These are phyloP conservation scores for Himantopus leucocephalus DNA, from an alignment of 2,113 vertebrate species.

Conservation along the genomic window DNA sequence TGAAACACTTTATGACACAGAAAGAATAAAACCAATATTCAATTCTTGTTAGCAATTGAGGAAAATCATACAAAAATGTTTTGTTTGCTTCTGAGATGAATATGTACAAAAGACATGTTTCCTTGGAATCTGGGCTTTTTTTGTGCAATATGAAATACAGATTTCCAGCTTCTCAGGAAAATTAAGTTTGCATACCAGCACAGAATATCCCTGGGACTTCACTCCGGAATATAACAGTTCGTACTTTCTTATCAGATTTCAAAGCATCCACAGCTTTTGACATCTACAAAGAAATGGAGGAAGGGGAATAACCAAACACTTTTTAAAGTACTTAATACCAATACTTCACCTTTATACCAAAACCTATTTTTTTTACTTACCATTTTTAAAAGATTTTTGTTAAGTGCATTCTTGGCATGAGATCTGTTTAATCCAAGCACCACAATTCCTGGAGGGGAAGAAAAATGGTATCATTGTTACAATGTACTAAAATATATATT, in stretches of 20 bases:
- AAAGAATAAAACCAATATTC: neutral
- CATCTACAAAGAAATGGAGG: constrained; percentile 80
- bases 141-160: neutral
- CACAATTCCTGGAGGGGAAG: constrained; percentile 85
- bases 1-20: constrained; percentile 45
- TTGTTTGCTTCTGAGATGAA: neutral
- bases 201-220: constrained; percentile 96
- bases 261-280: constrained; percentile 88
- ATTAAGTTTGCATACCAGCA: constrained; percentile 86
- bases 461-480: constrained; percentile 22
- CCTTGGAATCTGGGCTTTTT: constrained; percentile 12
- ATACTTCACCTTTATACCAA: neutral
- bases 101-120: neutral
- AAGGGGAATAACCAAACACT: constrained; percentile 33
- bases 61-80: neutral
- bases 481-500: neutral
- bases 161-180: constrained; percentile 54
- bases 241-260: constrained; percentile 91
- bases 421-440: constrained; percentile 94
- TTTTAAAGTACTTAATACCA: constrained; percentile 31
- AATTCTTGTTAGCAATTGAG: neutral
- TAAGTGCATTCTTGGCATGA: constrained; percentile 95
- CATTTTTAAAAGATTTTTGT: constrained; percentile 91
- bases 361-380: constrained; percentile 77
- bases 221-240: constrained; percentile 91